Conservation (phyloP, 2,888 invertebrate genomes). For the Mellilla xanthometata region DNA sequence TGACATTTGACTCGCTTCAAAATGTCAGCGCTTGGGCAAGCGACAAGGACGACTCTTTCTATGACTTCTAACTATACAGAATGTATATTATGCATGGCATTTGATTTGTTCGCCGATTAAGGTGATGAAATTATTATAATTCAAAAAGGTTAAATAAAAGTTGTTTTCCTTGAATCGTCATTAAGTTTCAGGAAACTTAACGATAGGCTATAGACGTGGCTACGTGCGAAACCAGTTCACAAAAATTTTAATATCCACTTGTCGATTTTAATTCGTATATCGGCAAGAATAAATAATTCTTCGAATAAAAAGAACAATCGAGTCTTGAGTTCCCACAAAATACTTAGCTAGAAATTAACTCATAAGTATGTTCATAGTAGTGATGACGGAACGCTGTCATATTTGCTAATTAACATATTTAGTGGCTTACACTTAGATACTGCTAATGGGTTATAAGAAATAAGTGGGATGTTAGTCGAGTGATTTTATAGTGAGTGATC, state of each 20-base stretch:
- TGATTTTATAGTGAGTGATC: conserved; percentile 33
- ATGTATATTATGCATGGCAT: conserved; percentile 74
- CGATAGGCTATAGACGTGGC: conserved; percentile 36
- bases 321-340: conserved; percentile 26
- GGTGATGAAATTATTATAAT: conserved; percentile 73
- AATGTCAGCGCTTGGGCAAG: conserved; percentile 80
- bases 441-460: conserved; percentile 37
- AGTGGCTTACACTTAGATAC: conserved; percentile 44
- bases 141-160: conserved; percentile 69
- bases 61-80: conserved; percentile 66
- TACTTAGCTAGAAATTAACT: neutral
- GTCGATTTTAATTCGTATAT: conserved; percentile 3
- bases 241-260: conserved; percentile 7
- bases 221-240: conserved; percentile 31
- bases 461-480: conserved; percentile 42
- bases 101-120: conserved; percentile 65
- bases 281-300: too few species aligned
- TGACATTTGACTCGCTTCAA: conserved; percentile 76
- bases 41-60: conserved; percentile 80
- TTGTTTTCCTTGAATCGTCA: conserved; percentile 71
- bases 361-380: neutral
- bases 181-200: conserved; percentile 58
- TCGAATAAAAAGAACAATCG: too few species aligned
- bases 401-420: conserved; percentile 34
- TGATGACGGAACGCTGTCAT: conserved; percentile 9